phyloP scores from a whole-genome alignment of 2,113 vertebrate species.

The Rhea pennata region DNA sequence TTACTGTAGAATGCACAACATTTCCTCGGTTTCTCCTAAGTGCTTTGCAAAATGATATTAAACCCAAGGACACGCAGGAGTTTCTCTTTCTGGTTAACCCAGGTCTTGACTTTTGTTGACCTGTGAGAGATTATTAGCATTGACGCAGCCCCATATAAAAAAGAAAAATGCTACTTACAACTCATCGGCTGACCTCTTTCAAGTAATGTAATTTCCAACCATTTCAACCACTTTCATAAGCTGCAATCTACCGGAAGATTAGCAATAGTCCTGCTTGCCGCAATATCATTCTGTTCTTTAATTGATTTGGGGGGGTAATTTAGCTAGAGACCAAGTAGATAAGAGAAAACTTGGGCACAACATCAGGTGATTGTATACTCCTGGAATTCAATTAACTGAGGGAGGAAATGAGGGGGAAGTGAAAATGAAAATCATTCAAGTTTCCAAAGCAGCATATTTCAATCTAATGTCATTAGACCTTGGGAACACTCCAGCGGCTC shows the following conservation, averaged over 20 bases:
- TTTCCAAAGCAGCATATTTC: not conserved
- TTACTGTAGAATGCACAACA: not conserved
- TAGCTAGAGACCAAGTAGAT: not conserved
- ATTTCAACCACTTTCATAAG: conserved; percentile 9
- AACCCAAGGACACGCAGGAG: not conserved
- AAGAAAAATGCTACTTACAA: not conserved
- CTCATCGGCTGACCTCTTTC: not conserved
- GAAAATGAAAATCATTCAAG: not conserved
- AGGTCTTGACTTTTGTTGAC: conserved; percentile 50
- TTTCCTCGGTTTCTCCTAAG: not conserved
- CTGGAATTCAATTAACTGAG: not conserved
- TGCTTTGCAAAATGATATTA: not conserved
- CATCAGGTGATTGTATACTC: not conserved
- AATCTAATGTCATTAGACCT: not conserved
- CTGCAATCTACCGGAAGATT: not conserved
- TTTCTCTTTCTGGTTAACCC: conserved; percentile 54
- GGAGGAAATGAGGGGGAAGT: not conserved
- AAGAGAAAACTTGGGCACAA: not conserved
- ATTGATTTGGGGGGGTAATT: not conserved
- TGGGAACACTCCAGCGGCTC: not conserved
- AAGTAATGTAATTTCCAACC: conserved; percentile 1
- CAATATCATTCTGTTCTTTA: not conserved
- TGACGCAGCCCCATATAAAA: not conserved
- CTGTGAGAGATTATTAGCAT: not conserved
- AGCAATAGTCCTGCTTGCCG: not conserved